These are phyloP conservation scores for Miichthys miiuy DNA, from an alignment of 2,797 vertebrate genomes.

Conservation along the genomic window DNA sequence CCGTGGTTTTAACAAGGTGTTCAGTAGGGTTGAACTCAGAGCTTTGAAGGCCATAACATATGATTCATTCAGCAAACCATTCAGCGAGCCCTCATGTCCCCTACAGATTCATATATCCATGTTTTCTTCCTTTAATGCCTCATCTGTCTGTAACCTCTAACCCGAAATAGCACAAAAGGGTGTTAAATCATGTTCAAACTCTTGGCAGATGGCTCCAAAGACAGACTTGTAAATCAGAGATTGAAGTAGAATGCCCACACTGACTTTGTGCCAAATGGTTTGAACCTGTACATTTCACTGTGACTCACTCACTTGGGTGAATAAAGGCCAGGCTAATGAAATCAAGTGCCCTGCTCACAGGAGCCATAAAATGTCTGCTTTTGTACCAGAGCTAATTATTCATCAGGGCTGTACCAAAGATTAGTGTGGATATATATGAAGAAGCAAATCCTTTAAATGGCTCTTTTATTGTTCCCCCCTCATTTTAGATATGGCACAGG, in stretches of 20 bases:
- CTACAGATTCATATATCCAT: neutral
- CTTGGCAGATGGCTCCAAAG: slow-evolving; percentile 15
- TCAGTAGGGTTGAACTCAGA: neutral
- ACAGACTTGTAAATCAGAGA: slow-evolving; percentile 39
- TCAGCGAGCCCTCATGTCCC: neutral
- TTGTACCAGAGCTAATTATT: slow-evolving; percentile 81
- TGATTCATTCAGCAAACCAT: neutral
- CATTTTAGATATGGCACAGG: slow-evolving; percentile 78
- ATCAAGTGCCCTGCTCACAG: slow-evolving; percentile 72
- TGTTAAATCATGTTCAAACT: slow-evolving; percentile 3
- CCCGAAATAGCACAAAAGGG: slow-evolving; percentile 10
- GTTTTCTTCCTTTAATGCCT: neutral
- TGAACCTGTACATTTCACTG: slow-evolving; percentile 53
- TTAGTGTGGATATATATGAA: slow-evolving; percentile 76
- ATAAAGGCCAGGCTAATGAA: slow-evolving; percentile 79
- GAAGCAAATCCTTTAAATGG: slow-evolving; percentile 85
- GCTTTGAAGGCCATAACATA: neutral
- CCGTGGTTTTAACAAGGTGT: neutral
- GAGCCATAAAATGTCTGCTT: slow-evolving; percentile 74
- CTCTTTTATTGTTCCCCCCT: slow-evolving; percentile 78
- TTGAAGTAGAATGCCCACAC: slow-evolving; percentile 1
- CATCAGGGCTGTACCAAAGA: slow-evolving; percentile 78
- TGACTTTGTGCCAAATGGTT: slow-evolving; percentile 47
- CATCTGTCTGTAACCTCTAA: neutral
- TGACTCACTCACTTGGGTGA: slow-evolving; percentile 59